Base-by-base conservation (phyloP, 2,888 invertebrate genomes). In the Sesamia inferens region DNA sequence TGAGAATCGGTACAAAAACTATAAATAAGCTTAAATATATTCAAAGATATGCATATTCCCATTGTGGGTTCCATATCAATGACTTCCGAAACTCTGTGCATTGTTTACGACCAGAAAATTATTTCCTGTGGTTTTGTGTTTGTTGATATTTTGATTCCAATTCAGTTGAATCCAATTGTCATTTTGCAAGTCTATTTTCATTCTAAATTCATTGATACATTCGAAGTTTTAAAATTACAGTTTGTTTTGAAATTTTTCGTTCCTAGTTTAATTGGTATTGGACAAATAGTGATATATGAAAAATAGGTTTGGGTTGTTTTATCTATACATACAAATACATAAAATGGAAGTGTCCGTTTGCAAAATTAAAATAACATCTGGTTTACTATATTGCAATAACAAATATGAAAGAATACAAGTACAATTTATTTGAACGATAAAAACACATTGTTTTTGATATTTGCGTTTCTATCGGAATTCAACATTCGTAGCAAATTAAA, bases 31-130 rank as follows among this genome's bases (percentile, higher is more conserved):
- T 71, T 61, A 67, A 67, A 71, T 76, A 68, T 71, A 63, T 57
- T 48, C 13, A 75, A 24, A 51, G 64, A 71, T 64, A 64, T 79
- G 69, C 69, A 68, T 78, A 81, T 83, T 73, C 68, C 75, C 67
- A 68, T 63, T 74, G 65, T 47, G 67, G 58, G 74, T 73, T 72
- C 79, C 83, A 82, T 78, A 76, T 76, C 82, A 86, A 83, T 83
- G 79, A 68, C 66, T 79, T 55, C 47, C 58, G 47, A 22, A 71
- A 55, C 39, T 22, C 57, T 68, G 68, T n/a, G n/a, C n/a, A n/a
- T 79, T 76, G 76, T 83, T 76, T 74, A 77, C 69, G 24, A 66
- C 69, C 70, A 54, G 73, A 77, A 82, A 76, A 79, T 77, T 83
- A 82, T 75, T 83, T 79, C 67, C 71, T 66, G 71, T n/a, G 58